Evolutionary conservation across 1,140 invertebrate species (phyloP).

Genomic region (Drosophila nikananu): DNA sequence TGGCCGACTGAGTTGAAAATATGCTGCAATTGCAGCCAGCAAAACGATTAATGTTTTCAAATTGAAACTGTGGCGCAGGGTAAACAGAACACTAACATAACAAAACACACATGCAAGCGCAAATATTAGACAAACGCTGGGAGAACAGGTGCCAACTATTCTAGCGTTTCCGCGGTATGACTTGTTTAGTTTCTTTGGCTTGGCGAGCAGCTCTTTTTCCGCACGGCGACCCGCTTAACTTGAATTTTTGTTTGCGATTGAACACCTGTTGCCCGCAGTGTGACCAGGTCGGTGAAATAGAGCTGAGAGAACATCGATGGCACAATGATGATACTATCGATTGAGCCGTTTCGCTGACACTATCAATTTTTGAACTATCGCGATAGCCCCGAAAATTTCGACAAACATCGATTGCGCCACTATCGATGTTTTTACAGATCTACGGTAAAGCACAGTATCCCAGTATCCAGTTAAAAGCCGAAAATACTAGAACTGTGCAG

Average conservation of each 20-base stretch:
- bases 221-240: conserved; percentile 19
- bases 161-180: conserved; percentile 31
- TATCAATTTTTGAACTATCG: too few relatives aligned
- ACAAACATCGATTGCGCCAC: too few relatives aligned
- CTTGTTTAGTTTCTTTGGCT: conserved; percentile 42
- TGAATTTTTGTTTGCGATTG: conserved; percentile 20
- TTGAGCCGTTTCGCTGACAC: too few relatives aligned
- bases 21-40: conserved; percentile 59
- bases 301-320: too few relatives aligned
- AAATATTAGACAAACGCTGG: conserved; percentile 50
- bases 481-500: too few relatives aligned
- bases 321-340: too few relatives aligned
- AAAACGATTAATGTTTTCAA: conserved; percentile 48
- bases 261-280: conserved; percentile 28
- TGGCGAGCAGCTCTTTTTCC: conserved; percentile 30
- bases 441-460: too few relatives aligned
- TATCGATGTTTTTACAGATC: too few relatives aligned
- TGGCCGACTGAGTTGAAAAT: conserved; percentile 38
- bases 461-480: too few relatives aligned
- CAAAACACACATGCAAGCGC: conserved; percentile 12
- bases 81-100: conserved; percentile 21
- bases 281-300: not conserved
- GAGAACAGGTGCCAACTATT: conserved; percentile 63
- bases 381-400: too few relatives aligned
- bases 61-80: conserved; percentile 8